phyloP scores from a whole-genome alignment of 2,113 vertebrate genomes.

The Atractosteus spatula region DNA sequence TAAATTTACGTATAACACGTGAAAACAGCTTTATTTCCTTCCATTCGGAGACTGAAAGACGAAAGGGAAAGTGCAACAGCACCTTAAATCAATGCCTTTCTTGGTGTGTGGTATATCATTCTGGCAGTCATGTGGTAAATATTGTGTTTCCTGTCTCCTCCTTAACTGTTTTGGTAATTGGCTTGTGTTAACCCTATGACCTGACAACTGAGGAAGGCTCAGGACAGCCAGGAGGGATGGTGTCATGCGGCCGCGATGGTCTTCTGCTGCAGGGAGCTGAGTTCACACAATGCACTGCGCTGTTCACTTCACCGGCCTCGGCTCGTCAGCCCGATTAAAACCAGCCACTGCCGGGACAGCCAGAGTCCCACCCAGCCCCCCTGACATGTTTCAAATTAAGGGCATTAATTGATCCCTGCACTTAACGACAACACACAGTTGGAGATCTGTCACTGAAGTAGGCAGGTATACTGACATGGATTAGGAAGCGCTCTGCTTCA shows the following conservation, averaged over 20 bases:
- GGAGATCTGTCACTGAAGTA: not conserved
- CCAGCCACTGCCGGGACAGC: too few relatives aligned
- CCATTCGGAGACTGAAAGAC: conserved; percentile 7
- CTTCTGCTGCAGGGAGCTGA: conserved; percentile 26
- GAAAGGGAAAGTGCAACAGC: conserved; percentile 36
- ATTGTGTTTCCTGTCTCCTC: conserved; percentile 73
- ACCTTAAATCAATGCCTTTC: conserved; percentile 30
- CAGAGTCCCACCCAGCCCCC: not conserved
- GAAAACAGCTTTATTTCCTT: too few relatives aligned
- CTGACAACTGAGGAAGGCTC: conserved; percentile 45
- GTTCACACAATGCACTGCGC: conserved; percentile 28
- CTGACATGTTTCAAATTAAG: conserved; percentile 34
- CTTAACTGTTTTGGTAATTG: conserved; percentile 75
- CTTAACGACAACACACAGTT: not conserved
- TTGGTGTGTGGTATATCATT: conserved; percentile 57
- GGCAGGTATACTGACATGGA: not conserved
- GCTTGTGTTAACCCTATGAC: conserved; percentile 74
- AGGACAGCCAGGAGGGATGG: conserved; percentile 9
- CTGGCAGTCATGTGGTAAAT: conserved; percentile 70
- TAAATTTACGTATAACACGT: too few relatives aligned
- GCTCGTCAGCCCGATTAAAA: not conserved
- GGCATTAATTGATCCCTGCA: conserved; percentile 34
- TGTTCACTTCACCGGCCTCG: conserved; percentile 20
- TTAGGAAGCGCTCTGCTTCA: too few relatives aligned
- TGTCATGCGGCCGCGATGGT: not conserved